Conservation (phyloP, 2,113 vertebrate genomes). For the Scophthalmus maximus region DNA sequence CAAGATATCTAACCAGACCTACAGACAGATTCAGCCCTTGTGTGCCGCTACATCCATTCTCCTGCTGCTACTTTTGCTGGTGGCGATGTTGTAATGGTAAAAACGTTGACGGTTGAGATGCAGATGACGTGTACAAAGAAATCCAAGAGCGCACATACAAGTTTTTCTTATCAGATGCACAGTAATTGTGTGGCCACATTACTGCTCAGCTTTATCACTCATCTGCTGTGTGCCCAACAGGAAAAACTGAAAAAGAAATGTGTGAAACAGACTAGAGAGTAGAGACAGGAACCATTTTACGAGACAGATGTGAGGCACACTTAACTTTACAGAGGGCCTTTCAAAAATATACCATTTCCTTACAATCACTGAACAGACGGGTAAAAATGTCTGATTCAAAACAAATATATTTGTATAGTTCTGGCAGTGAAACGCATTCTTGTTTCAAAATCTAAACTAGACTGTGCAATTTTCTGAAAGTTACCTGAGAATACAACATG, state of each 20-base stretch:
- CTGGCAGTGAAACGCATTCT: conserved; percentile 10
- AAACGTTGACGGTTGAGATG: conserved; percentile 63
- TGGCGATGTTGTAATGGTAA: conserved; percentile 19
- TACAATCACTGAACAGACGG: background rate
- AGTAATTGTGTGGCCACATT: background rate
- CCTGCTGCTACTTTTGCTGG: conserved; percentile 24
- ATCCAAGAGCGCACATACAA: conserved; percentile 1
- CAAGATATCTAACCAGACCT: conserved; percentile 3
- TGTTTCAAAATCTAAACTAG: background rate
- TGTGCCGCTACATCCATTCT: background rate
- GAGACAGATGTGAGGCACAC: conserved; percentile 39
- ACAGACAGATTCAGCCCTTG: background rate
- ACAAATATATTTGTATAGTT: too few species aligned
- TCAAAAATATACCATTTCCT: background rate
- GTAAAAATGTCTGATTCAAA: background rate
- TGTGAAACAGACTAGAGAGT: conserved; percentile 15
- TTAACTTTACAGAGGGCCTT: conserved; percentile 19
- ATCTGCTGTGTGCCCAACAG: conserved; percentile 29
- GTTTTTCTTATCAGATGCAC: conserved; percentile 10
- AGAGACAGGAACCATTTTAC: conserved; percentile 54
- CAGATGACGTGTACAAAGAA: conserved; percentile 14
- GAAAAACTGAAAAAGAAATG: conserved; percentile 33
- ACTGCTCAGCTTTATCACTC: conserved; percentile 15
- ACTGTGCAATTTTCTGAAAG: background rate
- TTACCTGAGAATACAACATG: background rate